A percentile compares a stretch with the other conserved stretches of the same genome.
phyloP scores from a whole-genome alignment of 2,797 vertebrate species.

The Serranus cabrilla region DNA sequence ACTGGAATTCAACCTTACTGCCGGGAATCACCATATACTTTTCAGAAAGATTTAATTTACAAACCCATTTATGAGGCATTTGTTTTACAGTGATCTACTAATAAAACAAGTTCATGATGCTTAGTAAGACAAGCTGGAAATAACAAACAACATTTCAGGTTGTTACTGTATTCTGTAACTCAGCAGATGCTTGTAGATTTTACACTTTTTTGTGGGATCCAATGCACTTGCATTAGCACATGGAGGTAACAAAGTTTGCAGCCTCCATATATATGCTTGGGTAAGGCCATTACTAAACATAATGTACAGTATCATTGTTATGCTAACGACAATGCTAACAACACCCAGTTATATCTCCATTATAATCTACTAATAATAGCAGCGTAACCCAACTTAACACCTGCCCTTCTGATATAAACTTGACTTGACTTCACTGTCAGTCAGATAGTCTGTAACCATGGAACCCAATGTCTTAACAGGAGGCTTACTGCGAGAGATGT shows the following conservation, averaged over 20 bases:
- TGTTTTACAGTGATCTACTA: background rate
- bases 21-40: conserved; percentile 5
- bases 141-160: background rate
- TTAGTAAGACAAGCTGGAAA: background rate
- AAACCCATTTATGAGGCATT: conserved; percentile 1
- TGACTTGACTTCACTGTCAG: background rate
- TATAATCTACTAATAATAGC: background rate
- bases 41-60: background rate
- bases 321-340: background rate
- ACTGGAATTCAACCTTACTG: background rate
- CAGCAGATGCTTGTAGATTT: background rate
- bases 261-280: background rate
- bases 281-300: background rate
- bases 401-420: background rate
- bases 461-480: no score
- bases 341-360: background rate
- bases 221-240: background rate
- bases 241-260: background rate
- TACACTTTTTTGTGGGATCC: background rate
- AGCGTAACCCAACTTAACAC: background rate
- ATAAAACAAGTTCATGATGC: background rate
- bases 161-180: background rate
- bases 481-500: no score
- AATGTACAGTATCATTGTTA: background rate
- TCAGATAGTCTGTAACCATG: no score